phyloP scores from a whole-genome alignment of 2,113 vertebrate species.

The Neolamprologus caudopunctatus region DNA sequence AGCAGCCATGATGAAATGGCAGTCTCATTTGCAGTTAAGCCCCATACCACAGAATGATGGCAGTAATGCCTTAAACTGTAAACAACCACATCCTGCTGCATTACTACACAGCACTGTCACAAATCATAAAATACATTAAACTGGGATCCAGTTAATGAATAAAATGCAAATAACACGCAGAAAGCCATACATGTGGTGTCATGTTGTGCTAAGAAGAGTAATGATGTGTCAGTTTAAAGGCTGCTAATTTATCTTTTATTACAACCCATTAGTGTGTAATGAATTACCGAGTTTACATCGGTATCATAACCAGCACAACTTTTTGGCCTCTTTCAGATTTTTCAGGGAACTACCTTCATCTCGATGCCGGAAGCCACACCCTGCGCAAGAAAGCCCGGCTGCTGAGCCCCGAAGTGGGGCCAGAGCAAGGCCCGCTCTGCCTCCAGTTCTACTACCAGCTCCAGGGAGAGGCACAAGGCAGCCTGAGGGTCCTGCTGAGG shows the following conservation, averaged over 20 bases:
- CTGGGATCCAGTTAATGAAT: not conserved
- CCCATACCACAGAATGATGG: conserved; percentile 27
- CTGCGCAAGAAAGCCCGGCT: conserved; percentile 82
- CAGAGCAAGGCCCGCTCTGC: conserved; percentile 82
- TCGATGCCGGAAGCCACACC: conserved; percentile 77
- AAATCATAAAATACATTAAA: not conserved
- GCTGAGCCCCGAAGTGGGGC: conserved; percentile 81
- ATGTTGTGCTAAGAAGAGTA: not conserved
- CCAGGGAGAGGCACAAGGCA: conserved; percentile 78
- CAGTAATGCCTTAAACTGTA: conserved; percentile 12
- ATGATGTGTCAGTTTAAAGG: not conserved
- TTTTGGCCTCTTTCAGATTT: conserved; percentile 57
- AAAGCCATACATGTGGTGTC: not conserved
- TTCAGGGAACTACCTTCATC: conserved; percentile 78
- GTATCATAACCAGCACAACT: not conserved
- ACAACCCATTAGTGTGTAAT: not conserved
- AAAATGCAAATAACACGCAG: not conserved
- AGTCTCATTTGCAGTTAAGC: conserved; percentile 26
- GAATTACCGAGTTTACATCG: not conserved
- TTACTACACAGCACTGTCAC: not conserved
- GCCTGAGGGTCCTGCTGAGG: conserved; percentile 79
- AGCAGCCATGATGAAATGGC: conserved; percentile 46
- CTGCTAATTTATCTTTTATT: not conserved
- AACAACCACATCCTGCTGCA: conserved; percentile 11
- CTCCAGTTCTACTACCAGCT: conserved; percentile 89